phyloP scores from a whole-genome alignment of 2,113 vertebrate genomes.

The Phalacrocorax aristotelis region DNA sequence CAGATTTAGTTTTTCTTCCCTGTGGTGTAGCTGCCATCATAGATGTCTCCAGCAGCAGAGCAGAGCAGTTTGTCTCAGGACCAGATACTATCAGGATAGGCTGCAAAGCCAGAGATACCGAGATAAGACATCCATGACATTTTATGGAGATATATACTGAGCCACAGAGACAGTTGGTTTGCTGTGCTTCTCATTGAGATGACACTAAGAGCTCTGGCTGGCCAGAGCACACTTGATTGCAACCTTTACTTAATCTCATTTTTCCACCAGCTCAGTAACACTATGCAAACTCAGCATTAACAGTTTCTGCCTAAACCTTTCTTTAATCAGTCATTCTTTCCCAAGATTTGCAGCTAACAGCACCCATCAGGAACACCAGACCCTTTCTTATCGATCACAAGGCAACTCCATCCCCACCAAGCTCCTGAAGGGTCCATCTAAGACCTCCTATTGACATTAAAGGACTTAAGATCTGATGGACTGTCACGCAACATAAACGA shows the following conservation, averaged over 20 bases:
- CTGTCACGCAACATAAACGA: not conserved
- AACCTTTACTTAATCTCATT: not conserved
- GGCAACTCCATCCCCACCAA: not conserved
- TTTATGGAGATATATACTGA: not conserved
- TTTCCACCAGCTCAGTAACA: not conserved
- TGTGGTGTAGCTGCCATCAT: fast-evolving
- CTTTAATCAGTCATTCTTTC: not conserved
- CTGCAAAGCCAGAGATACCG: fast-evolving
- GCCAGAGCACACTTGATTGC: not conserved
- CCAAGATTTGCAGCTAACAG: not conserved
- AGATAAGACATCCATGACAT: not conserved
- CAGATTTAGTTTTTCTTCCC: not conserved
- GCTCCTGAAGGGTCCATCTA: not conserved
- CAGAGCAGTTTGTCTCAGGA: not conserved
- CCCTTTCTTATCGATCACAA: not conserved
- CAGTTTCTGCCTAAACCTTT: not conserved
- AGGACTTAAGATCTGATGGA: not conserved
- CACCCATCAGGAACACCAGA: not conserved
- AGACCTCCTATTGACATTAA: not conserved
- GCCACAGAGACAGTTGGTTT: not conserved
- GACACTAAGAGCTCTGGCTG: not conserved
- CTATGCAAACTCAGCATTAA: not conserved
- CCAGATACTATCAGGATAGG: not conserved
- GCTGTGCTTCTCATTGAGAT: not conserved
- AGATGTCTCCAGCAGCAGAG: not conserved